Conservation (phyloP, 2,888 invertebrate species). For the Liodrosophila aerea region DNA sequence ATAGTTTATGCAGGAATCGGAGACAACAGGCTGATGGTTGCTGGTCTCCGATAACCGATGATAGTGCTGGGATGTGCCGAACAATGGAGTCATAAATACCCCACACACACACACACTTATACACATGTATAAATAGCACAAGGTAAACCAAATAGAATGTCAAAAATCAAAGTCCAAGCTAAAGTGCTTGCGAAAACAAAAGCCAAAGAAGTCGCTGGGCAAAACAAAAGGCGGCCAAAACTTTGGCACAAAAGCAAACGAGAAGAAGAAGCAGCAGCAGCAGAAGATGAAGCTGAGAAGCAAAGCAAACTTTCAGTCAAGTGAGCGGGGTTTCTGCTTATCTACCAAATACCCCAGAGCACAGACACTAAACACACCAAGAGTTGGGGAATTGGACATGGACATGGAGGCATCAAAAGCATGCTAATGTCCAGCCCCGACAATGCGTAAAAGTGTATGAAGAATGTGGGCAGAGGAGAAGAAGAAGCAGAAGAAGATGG, state of each 20-base stretch:
- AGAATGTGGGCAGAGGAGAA: slow-evolving; percentile 6
- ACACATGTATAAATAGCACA: slow-evolving; percentile 49
- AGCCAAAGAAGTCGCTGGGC: slow-evolving; percentile 63
- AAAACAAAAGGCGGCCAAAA: slow-evolving; percentile 67
- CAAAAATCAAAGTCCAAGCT: slow-evolving; percentile 75
- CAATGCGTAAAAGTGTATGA: neutral
- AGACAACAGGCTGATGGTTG: slow-evolving; percentile 8
- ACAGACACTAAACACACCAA: slow-evolving; percentile 7
- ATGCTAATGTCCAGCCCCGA: slow-evolving; percentile 73
- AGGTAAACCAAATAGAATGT: slow-evolving; percentile 74
- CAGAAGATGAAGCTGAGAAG: neutral
- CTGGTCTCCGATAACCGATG: slow-evolving; percentile 14
- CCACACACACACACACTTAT: slow-evolving; percentile 11
- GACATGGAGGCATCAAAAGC: slow-evolving; percentile 67
- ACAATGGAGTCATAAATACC: slow-evolving; percentile 29
- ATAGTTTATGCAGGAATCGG: slow-evolving; percentile 49
- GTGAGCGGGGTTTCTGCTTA: slow-evolving; percentile 53
- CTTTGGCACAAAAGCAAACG: slow-evolving; percentile 53
- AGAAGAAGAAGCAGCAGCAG: slow-evolving; percentile 11
- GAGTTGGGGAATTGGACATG: neutral
- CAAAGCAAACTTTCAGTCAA: slow-evolving; percentile 52
- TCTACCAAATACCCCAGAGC: slow-evolving; percentile 50
- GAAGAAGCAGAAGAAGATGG: slow-evolving; percentile 5
- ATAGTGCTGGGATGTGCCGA: slow-evolving; percentile 33
- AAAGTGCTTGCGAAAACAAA: slow-evolving; percentile 68